Evolutionary conservation across 2,797 vertebrate genomes (phyloP).

Genomic region (Crypturellus tataupa): DNA sequence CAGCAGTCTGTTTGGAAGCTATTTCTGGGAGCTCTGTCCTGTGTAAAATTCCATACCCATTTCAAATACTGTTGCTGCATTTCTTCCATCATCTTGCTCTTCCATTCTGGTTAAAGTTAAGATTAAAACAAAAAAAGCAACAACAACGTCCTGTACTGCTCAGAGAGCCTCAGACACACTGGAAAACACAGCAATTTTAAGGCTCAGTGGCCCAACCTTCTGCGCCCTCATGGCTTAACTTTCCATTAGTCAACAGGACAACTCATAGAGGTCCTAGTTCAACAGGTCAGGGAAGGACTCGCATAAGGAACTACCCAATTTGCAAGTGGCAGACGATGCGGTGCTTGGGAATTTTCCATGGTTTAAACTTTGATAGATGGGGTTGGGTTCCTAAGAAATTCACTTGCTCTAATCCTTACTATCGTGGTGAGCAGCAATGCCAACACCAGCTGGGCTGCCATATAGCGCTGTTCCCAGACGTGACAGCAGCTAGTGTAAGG

Average conservation of each 20-base stretch:
- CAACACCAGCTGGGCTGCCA: neutral
- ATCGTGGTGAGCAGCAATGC: neutral
- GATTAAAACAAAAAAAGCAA: slow-evolving; percentile 32
- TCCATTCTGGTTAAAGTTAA: slow-evolving; percentile 42
- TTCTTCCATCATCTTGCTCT: slow-evolving; percentile 52
- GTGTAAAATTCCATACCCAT: slow-evolving; percentile 60
- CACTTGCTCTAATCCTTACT: neutral
- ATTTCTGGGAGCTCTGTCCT: slow-evolving; percentile 56
- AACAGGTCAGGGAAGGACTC: neutral
- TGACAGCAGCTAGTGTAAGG: neutral
- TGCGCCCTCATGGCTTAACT: neutral
- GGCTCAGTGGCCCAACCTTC: neutral
- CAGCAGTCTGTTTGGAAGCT: slow-evolving; percentile 45
- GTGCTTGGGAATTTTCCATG: neutral
- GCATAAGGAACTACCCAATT: neutral
- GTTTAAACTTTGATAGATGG: neutral
- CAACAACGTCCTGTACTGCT: neutral
- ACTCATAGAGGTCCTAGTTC: neutral
- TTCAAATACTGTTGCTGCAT: slow-evolving; percentile 49
- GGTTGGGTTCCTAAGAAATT: neutral
- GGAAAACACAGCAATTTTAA: neutral
- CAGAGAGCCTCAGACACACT: slow-evolving; percentile 6
- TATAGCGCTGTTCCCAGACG: neutral
- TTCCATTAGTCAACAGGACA: slow-evolving; percentile 33
- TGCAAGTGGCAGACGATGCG: neutral